Evolutionary conservation across 2,113 vertebrate species (phyloP).

Genomic region (Eupsittula cactorum): DNA sequence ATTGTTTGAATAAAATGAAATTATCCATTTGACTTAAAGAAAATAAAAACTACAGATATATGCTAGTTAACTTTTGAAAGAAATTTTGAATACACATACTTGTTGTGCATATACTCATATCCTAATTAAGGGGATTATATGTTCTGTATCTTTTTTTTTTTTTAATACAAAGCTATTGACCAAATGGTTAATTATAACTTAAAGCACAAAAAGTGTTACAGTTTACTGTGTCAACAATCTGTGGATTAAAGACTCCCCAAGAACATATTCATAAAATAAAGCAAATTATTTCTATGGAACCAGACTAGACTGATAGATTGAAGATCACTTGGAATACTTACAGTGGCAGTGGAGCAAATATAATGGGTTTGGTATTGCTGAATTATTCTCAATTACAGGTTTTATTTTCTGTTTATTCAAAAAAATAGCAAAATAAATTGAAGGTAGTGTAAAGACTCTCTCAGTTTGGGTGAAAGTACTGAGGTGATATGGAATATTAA

Average conservation of each 20-base stretch:
- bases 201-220: background rate
- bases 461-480: background rate
- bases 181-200: background rate
- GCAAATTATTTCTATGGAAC: background rate
- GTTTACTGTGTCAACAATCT: slow-evolving; percentile 4
- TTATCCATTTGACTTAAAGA: background rate
- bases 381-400: background rate
- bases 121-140: background rate
- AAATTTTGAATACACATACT: background rate
- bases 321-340: slow-evolving; percentile 17
- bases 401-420: background rate
- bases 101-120: background rate
- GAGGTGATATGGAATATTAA: background rate
- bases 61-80: background rate
- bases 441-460: background rate
- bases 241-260: slow-evolving; percentile 1
- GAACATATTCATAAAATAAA: background rate
- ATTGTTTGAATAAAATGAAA: slow-evolving; percentile 12
- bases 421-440: background rate
- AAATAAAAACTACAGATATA: background rate
- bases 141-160: background rate
- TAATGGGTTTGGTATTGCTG: background rate
- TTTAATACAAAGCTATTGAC: background rate
- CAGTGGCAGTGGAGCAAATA: background rate
- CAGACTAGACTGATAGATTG: background rate